Evolutionary conservation across 2,113 vertebrate genomes (phyloP), one percentile per base, ranked within the genome.

Genomic region (Brienomyrus longianalis): DNA sequence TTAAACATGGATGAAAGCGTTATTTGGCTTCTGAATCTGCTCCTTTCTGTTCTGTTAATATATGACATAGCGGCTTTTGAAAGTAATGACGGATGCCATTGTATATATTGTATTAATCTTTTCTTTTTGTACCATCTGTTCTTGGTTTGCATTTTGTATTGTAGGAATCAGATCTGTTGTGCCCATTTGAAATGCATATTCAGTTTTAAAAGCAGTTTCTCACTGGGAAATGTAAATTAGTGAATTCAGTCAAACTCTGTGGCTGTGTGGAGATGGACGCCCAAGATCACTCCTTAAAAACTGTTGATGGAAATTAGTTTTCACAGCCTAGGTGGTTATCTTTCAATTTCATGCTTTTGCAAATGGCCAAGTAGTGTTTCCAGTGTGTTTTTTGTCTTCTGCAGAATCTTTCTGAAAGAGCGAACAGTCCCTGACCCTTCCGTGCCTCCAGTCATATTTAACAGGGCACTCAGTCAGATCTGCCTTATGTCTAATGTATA

Each of bases 351-450:
- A 43, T 80, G 11, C 2, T 17, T 80, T 19, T 80, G 74, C 13
- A 17, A 19, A 15, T 43, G 5, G 35, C 74, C 35, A 31, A 80
- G 35, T 19, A 19, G 31, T 80, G 35, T 3, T 80, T 35, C 89
- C 92, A 91, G 92, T 94, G 92, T 94, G 93, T 94, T 93, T 93
- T 93, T 93, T 93, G 91, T 94, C 88, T 93, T 91, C 92, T 91
- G 92, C 91, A 92, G 94, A 92, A 95, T 94, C 95, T 95, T 95
- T 95, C 95, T 95, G 95, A 96, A 94, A 95, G 92, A 92, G 94
- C 91, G 90, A n/a, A 59, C 56, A n/a, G 95, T 95, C 96, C 95
- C 86, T 87, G 93, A 95, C 94, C 95, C 85, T 93, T 90, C 93
- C 94, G 94, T 95, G 95, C 94, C 94, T 94, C 92, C 92, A 93